phyloP scores from a whole-genome alignment of 2,888 invertebrate genomes.

The Perizoma affinitatum region DNA sequence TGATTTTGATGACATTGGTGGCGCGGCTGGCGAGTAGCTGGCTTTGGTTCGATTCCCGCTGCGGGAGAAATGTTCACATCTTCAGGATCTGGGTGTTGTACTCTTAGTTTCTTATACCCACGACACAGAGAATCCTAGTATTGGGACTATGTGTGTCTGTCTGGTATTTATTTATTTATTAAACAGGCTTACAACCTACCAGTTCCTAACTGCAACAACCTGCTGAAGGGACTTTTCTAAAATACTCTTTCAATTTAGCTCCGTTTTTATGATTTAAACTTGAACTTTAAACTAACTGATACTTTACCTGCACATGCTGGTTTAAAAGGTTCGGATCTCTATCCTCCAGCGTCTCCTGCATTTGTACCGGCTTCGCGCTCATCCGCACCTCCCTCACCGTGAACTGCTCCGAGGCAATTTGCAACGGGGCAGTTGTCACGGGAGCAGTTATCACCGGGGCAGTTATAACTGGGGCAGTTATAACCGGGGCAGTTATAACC shows the following conservation, averaged over 20 bases:
- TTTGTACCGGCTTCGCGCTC: constrained; percentile 69
- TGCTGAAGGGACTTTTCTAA: neutral
- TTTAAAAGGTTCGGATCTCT: constrained; percentile 89
- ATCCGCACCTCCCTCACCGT: constrained; percentile 41
- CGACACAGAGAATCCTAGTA: no score
- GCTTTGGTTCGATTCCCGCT: no score
- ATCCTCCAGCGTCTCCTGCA: constrained; percentile 84
- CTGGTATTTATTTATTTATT: no score
- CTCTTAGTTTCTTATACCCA: no score
- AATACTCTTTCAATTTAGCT: neutral
- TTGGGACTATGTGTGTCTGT: no score
- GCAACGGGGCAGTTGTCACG: constrained; percentile 16
- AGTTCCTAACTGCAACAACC: no score
- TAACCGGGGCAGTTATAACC: constrained; percentile 26
- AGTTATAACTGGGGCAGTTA: constrained; percentile 19
- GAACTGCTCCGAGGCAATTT: constrained; percentile 25
- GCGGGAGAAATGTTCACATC: no score
- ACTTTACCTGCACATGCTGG: constrained; percentile 87
- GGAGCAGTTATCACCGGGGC: constrained; percentile 16
- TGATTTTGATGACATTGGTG: no score
- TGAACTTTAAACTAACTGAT: neutral
- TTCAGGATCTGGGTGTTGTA: no score
- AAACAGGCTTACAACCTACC: no score
- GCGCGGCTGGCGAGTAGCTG: no score
- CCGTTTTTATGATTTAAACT: no score